A percentile compares a stretch with the other conserved stretches of the same genome.
Evolutionary conservation across 2,113 vertebrate species (phyloP).

Genomic region (Callaeas wilsoni): DNA sequence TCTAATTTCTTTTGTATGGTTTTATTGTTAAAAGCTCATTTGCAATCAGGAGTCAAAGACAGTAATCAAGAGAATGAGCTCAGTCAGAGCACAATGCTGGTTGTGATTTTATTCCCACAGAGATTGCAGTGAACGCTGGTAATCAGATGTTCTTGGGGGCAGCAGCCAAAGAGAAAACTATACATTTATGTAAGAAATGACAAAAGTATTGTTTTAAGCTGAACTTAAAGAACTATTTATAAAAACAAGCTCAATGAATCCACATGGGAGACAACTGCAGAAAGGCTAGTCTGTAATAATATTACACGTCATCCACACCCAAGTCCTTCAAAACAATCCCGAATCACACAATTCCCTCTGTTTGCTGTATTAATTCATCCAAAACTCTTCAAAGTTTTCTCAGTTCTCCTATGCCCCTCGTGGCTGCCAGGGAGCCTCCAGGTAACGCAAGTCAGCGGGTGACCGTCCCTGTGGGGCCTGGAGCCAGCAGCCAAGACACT

Average conservation of each 20-base stretch:
- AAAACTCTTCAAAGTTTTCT: background rate
- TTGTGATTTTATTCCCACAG: background rate
- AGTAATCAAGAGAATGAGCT: background rate
- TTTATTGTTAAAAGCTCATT: constrained; percentile 29
- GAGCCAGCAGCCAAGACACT: background rate
- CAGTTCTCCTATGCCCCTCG: background rate
- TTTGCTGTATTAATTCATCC: background rate
- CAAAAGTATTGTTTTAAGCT: background rate
- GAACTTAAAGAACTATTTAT: background rate
- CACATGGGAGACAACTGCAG: background rate
- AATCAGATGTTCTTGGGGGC: background rate
- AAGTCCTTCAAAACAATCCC: background rate
- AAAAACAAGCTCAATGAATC: background rate
- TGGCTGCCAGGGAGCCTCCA: background rate
- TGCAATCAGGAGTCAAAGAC: background rate
- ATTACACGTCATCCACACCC: background rate
- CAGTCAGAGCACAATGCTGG: background rate
- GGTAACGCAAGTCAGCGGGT: fast-evolving
- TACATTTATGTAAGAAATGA: background rate
- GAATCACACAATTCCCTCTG: background rate
- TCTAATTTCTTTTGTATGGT: background rate
- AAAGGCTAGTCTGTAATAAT: background rate
- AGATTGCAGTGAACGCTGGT: background rate
- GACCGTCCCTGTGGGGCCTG: background rate
- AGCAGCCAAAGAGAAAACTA: background rate